Evolutionary conservation across 2,888 invertebrate genomes (phyloP), one percentile per base, ranked within the genome.

Genomic region (Eudiplozoon nipponicum): DNA sequence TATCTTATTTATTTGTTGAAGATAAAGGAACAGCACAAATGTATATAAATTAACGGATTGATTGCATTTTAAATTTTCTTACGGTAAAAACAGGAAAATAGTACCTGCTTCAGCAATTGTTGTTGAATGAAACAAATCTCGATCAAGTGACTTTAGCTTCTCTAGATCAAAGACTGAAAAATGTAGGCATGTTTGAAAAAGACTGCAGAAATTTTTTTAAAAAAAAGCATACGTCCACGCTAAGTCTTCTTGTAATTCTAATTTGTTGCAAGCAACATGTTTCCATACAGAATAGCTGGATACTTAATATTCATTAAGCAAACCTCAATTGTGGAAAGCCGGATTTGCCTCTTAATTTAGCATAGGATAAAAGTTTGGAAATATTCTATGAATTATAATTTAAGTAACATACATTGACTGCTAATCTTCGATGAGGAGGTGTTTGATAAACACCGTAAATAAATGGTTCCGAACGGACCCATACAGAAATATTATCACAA

Each of bases 251-350:
- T 54, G 48, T 28, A 58, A 47, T 43, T 55, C 55, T 3, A 58
- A 49, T 40, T 58, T 58, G 47, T 57, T 55, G 45, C 56, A 57
- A 4, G 56, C 57, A 36, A 58, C 57, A 44, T 57, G 57, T 42
- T 53, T 51, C 58, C 58, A 58, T 17, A 58, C 51, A 3, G 55
- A 50, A 45, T 56, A 58, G 41, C 56, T 56, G 48, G 40, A 52
- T 50, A 18, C 36, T 36, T 28, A 22, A 36, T 22, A 22, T 20
- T 7, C 28, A 4, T 23, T 21, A 33, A 19, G n/a, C n/a, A n/a
- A n/a, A 55, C 56, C 52, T 56, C 38, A 57, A 44, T 43, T 48
- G 50, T 19, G 57, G 57, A 48, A 51, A 57, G 23, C 54, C 56
- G 22, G 49, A 44, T 34, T 49, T 49, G 11, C 54, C 56, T 47